Percentiles rank a stretch among this genome's conserved stretches.
Evolutionary conservation across 1,140 invertebrate genomes (phyloP).

Genomic region (Zaprionus kolodkinae): DNA sequence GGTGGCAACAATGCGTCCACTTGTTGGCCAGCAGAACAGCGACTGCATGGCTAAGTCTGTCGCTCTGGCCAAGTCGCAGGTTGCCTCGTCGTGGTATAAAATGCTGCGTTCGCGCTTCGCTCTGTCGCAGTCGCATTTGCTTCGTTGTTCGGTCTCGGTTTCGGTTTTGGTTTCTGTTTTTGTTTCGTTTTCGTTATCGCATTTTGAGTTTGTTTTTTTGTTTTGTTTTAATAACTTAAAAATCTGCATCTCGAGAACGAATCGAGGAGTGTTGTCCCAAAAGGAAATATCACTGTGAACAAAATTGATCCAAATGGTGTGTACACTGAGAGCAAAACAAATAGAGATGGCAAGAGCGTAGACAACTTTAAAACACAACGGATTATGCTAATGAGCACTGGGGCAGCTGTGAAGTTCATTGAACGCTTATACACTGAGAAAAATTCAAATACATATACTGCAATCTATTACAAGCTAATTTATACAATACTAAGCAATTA

Average conservation of each 20-base stretch:
- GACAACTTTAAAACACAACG: background rate
- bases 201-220: slow-evolving; percentile 5
- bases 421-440: background rate
- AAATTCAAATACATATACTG: background rate
- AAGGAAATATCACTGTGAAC: background rate
- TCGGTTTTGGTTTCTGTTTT: slow-evolving; percentile 20
- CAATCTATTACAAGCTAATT: background rate
- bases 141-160: slow-evolving; percentile 33
- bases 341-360: background rate
- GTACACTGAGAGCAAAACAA: background rate
- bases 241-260: slow-evolving; percentile 2
- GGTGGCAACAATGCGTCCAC: slow-evolving; percentile 40
- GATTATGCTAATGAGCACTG: background rate
- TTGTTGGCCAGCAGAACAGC: slow-evolving; percentile 46
- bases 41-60: slow-evolving; percentile 28
- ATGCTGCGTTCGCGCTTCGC: slow-evolving; percentile 40
- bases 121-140: slow-evolving; percentile 50
- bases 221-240: background rate
- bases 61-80: slow-evolving; percentile 22
- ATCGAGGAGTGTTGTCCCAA: background rate
- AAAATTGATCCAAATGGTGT: background rate
- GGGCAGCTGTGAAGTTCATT: too few relatives aligned
- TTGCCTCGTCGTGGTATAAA: slow-evolving; percentile 41
- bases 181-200: slow-evolving; percentile 7
- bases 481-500: too few relatives aligned